Conservation (phyloP, 2,888 invertebrate species). For the Nephrocerus scutellatus region DNA sequence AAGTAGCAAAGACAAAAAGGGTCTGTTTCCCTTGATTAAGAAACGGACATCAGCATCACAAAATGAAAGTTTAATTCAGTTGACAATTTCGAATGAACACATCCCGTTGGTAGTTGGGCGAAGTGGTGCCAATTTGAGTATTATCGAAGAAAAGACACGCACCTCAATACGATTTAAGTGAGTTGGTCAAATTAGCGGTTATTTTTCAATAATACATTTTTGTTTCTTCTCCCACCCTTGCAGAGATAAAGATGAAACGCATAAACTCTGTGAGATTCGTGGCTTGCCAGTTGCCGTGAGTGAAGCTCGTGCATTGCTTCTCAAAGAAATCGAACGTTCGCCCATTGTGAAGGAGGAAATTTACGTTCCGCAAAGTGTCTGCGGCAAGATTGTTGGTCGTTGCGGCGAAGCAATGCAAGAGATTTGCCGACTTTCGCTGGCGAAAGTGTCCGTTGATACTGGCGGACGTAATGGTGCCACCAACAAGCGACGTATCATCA, state of each 20-base stretch:
- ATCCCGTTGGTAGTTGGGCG: constrained; percentile 66
- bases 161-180: constrained; percentile 53
- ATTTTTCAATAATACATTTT: background rate
- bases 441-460: constrained; percentile 60
- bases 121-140: constrained; percentile 67
- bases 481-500: constrained; percentile 43
- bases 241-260: constrained; percentile 53
- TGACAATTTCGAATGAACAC: constrained; percentile 57
- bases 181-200: constrained; percentile 10
- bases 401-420: constrained; percentile 65
- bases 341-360: constrained; percentile 60
- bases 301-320: constrained; percentile 64
- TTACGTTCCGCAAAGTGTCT: constrained; percentile 58
- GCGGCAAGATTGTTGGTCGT: constrained; percentile 67
- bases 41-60: constrained; percentile 25
- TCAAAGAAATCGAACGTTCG: constrained; percentile 62
- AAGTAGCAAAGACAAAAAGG: background rate
- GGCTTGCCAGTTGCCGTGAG: constrained; percentile 62
- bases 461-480: constrained; percentile 38
- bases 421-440: constrained; percentile 65
- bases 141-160: constrained; percentile 65
- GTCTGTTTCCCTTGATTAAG: background rate
- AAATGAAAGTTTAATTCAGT: constrained; percentile 51
- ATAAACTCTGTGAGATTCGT: constrained; percentile 62
- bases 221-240: constrained; percentile 16